Conservation (phyloP, 2,113 vertebrate genomes). For the Microtus pennsylvanicus region DNA sequence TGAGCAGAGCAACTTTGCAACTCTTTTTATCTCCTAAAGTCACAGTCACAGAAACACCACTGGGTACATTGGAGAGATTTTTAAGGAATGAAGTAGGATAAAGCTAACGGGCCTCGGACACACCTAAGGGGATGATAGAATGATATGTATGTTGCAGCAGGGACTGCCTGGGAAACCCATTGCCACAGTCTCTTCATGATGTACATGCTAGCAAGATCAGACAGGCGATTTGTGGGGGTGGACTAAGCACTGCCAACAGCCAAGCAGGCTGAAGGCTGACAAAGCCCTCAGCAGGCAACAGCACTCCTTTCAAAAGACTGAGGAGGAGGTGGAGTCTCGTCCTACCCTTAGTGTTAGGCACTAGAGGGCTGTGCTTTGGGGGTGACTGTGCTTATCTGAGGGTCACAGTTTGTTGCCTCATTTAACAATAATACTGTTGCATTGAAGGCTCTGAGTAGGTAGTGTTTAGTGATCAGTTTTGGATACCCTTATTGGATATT, state of each 20-base stretch:
- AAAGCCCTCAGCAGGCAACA: background rate
- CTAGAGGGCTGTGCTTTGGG: background rate
- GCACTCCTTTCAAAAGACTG: background rate
- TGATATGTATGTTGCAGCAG: background rate
- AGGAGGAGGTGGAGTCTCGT: background rate
- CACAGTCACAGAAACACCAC: background rate
- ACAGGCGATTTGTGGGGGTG: background rate
- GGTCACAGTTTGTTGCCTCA: background rate
- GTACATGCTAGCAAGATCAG: background rate
- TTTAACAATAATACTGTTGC: background rate
- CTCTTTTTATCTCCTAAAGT: background rate
- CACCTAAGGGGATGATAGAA: background rate
- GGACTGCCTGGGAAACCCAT: background rate
- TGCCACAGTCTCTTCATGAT: background rate
- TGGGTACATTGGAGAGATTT: background rate
- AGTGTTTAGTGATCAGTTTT: background rate
- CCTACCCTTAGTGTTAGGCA: background rate
- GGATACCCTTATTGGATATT: background rate
- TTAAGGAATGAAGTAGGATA: background rate
- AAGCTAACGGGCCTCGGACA: background rate
- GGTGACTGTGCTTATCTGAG: background rate
- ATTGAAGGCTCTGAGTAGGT: background rate
- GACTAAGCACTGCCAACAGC: background rate
- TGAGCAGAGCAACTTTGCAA: background rate
- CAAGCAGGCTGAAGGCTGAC: background rate